Percentiles rank a stretch among this genome's conserved stretches.
These are phyloP conservation scores for Elymnias hypermnestra DNA, from an alignment of 1,140 invertebrate genomes.

Conservation along the genomic window DNA sequence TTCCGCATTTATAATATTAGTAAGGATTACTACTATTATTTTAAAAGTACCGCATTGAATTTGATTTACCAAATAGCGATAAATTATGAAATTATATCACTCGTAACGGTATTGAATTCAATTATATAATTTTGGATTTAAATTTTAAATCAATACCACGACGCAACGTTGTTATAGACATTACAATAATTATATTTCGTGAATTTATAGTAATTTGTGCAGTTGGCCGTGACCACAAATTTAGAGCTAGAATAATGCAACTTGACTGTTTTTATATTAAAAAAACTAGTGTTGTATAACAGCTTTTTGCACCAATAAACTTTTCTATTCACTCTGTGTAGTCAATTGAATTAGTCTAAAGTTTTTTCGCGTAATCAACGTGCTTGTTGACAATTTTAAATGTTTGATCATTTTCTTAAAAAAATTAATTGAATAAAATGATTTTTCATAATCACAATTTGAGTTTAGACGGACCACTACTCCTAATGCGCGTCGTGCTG, in stretches of 20 bases:
- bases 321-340: not conserved
- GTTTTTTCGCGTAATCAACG: too few species aligned
- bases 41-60: too few species aligned
- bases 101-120: not conserved
- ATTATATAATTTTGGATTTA: not conserved
- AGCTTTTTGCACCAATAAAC: constrained; percentile 14
- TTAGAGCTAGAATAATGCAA: constrained; percentile 25
- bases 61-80: not conserved
- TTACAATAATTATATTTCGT: constrained; percentile 3
- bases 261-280: constrained; percentile 12
- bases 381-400: too few species aligned
- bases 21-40: too few species aligned
- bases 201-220: constrained; percentile 25
- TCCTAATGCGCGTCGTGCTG: too few species aligned
- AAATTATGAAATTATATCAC: not conserved
- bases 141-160: not conserved
- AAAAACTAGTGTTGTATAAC: constrained; percentile 6
- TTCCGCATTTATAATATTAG: too few species aligned
- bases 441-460: too few species aligned
- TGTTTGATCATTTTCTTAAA: too few species aligned
- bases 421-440: too few species aligned
- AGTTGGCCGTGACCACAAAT: constrained; percentile 57
- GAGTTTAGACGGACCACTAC: too few species aligned
- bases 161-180: not conserved
- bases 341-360: not conserved